Base-by-base conservation (phyloP, 2,888 invertebrate genomes). In the Oligia latruncula region DNA sequence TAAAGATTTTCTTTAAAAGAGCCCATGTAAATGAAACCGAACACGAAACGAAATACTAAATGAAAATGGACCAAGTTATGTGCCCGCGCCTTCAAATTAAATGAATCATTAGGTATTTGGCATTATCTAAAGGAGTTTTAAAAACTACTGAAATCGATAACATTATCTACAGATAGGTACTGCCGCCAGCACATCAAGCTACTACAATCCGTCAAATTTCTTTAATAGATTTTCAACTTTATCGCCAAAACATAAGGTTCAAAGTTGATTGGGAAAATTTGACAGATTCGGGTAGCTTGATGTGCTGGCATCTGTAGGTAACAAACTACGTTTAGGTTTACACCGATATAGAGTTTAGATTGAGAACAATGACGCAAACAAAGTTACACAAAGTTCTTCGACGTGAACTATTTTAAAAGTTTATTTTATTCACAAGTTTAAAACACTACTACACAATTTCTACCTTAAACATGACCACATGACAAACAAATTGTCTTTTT, bases 351-450 rank as follows among this genome's bases (percentile, higher is more conserved):
- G 11, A 13, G 20, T 35, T 52, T 11, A 64, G 64, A 55, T 73
- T 65, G n/a, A 46, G 52, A 74, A 65, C 74, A 65, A 55, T 55
- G 74, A 40, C 62, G 46, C 74, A 58, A 74, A 65, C 23, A 11
- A 73, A 82, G 64, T 73, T 46, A 58, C 74, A 23, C 52, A 9
- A 82, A 62, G 9, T 55, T 55, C 35, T 64, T n/a, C 49, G 2
- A 58, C 49, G 29, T 60, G n/a, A 23, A 66, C 49, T 52, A 46
- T 67, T 80, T 29, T 67, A 40, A 58, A 78, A 49, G 17, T 35
- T 43, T 20, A 4, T 6, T 55, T 35, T n/a, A 20, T 65, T 77
- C 23, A 1, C 29, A 35, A 23, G 43, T 64, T 52, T 64, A 29
- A 52, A 8, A 9, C 29, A 35, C 13, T 8, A 29, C 29, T 29